A percentile compares a stretch with the other conserved stretches of the same genome.
Evolutionary conservation across 1,140 invertebrate genomes (phyloP).

Genomic region (Microvelia longipes): DNA sequence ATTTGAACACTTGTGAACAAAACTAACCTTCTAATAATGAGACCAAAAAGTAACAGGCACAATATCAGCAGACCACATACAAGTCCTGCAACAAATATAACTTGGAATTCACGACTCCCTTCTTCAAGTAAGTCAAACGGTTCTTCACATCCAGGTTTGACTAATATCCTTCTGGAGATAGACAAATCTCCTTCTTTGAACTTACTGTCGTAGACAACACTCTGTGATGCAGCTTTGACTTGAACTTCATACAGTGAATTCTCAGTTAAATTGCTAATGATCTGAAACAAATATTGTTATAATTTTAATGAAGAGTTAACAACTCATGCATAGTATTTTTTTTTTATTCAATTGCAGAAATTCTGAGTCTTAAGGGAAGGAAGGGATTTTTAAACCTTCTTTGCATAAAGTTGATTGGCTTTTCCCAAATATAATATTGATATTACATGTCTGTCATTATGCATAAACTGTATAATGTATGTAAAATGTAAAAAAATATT

Average conservation of each 20-base stretch:
- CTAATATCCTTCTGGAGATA: constrained; percentile 39
- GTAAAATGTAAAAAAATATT: too few species aligned
- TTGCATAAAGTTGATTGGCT: too few species aligned
- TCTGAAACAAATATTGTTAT: constrained; percentile 34
- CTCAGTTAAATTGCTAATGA: constrained; percentile 54
- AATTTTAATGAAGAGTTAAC: neutral
- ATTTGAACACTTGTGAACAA: too few species aligned
- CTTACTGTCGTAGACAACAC: constrained; percentile 43
- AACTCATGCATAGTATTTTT: too few species aligned
- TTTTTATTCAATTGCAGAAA: too few species aligned
- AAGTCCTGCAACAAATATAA: constrained; percentile 46
- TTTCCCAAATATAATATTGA: too few species aligned
- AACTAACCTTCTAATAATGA: constrained; percentile 69
- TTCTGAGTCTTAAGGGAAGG: too few species aligned
- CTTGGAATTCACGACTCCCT: constrained; percentile 35
- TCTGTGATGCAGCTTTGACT: constrained; percentile 51
- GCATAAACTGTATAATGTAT: too few species aligned
- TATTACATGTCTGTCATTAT: too few species aligned
- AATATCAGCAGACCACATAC: constrained; percentile 56
- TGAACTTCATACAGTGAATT: constrained; percentile 58
- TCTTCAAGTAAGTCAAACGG: constrained; percentile 16
- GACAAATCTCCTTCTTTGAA: constrained; percentile 51
- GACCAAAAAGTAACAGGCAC: constrained; percentile 48
- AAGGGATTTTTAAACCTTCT: too few species aligned
- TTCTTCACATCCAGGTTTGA: constrained; percentile 16